Conservation (phyloP, 2,888 invertebrate species). For the Frankliniella fusca region DNA sequence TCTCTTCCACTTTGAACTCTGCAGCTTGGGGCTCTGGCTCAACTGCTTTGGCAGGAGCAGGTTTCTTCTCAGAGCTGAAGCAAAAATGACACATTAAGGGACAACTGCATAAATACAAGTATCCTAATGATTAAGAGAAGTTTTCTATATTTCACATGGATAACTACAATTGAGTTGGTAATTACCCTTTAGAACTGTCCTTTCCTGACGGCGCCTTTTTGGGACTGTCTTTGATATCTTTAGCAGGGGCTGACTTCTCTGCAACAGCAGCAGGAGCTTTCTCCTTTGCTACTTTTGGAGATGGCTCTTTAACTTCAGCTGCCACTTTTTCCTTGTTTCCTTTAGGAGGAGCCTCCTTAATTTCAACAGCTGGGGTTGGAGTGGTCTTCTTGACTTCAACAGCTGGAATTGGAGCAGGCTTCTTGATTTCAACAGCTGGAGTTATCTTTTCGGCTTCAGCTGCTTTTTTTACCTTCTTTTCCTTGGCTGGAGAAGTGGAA, state of each 20-base stretch:
- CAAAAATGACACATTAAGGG: background rate
- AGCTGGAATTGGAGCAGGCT: background rate
- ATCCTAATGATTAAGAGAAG: background rate
- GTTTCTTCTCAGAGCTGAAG: background rate
- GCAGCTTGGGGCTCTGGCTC: background rate
- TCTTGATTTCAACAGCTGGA: background rate
- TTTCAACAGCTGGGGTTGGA: background rate
- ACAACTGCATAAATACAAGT: background rate
- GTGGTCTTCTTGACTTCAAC: background rate
- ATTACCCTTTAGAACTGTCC: conserved; percentile 31
- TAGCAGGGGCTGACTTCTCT: background rate
- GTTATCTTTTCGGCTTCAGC: conserved; percentile 31
- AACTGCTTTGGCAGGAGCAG: background rate
- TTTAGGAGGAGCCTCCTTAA: background rate
- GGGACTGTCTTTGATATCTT: conserved; percentile 6
- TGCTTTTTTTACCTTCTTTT: conserved; percentile 49
- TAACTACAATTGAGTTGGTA: background rate
- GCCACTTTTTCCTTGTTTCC: background rate
- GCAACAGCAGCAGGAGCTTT: background rate
- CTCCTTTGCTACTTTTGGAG: background rate
- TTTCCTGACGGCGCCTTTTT: conserved; percentile 33
- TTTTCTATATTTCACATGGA: background rate
- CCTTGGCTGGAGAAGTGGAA: conserved; percentile 45
- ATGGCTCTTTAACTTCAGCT: background rate
- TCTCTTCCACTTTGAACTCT: background rate